Evolutionary conservation across 2,113 vertebrate species (phyloP).

Genomic region (Strix uralensis): DNA sequence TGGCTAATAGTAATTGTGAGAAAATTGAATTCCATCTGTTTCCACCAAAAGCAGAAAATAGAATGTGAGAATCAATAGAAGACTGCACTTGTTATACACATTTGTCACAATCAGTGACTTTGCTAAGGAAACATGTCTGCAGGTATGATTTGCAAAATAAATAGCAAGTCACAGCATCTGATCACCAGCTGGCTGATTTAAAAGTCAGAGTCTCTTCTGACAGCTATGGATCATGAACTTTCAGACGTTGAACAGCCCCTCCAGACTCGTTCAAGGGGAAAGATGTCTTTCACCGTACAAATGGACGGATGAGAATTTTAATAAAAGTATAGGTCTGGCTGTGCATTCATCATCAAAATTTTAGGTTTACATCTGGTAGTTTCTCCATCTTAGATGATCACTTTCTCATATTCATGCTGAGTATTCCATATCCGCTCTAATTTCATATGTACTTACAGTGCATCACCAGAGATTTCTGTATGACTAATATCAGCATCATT

Average conservation of each 20-base stretch:
- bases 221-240: not conserved
- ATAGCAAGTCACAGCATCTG: conserved; percentile 41
- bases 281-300: not conserved
- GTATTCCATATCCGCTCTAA: not conserved
- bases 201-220: conserved; percentile 12
- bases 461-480: not conserved
- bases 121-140: conserved; percentile 44
- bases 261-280: not conserved
- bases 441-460: not conserved
- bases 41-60: conserved; percentile 63
- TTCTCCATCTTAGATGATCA: not conserved
- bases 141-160: conserved; percentile 57
- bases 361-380: not conserved
- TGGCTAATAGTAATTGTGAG: conserved; percentile 70
- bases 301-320: not conserved
- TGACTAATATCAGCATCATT: not conserved
- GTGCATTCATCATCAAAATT: not conserved
- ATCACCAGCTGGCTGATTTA: conserved; percentile 45
- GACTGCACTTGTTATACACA: conserved; percentile 60
- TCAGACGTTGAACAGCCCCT: not conserved
- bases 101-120: conserved; percentile 60
- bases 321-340: not conserved
- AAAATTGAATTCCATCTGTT: conserved; percentile 69
- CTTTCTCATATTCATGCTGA: not conserved
- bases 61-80: conserved; percentile 69